Base-by-base conservation (phyloP, 2,888 invertebrate species). In the Parapristionchus giblindavisi region DNA sequence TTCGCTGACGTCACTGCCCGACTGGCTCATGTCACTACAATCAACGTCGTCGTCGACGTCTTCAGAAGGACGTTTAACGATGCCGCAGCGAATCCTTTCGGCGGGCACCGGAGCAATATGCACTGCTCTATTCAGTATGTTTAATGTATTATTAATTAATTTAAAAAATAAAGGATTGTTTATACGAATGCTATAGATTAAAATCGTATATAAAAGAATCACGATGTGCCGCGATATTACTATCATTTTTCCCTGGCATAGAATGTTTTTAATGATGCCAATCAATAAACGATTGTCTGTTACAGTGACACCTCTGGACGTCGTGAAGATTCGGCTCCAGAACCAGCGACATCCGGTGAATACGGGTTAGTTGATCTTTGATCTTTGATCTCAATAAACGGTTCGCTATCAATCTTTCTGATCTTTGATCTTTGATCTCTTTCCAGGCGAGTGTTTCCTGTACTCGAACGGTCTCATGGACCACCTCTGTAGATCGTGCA, bases 401-500 rank as follows among this genome's bases (percentile, higher is more conserved):
- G 14, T 48, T 48, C n/a, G 48, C 48, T 48, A 48, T n/a, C n/a
- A n/a, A n/a, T n/a, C n/a, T n/a, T n/a, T 14, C 2, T 40, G 5
- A 34, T 3, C 4, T 1, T 1, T 24, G 40, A 34, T n/a, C 32
- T 3, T 3, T 51, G 52, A 51, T 51, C 51, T n/a, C 29, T 56
- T 56, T 56, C 56, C 43, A 72, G 72, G 72, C 40, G 72, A 72
- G 89, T 96, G 97, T 89, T 98, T 94, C 88, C 90, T 98, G 8
- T 98, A 96, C 89, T 96, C 96, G 88, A 99, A 99, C 91, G 98
- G 99, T 0, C 90, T 99, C 17, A 98, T 98, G 97, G 99, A 99
- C 89, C 97, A 98, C 88, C 89, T 97, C 51, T 98, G 97, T 89
- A 92, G 93, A 21, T 80, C 82, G n/a, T 87, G 87, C 72, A 83